Percentiles rank a stretch among this genome's conserved stretches.
Evolutionary conservation across 2,888 invertebrate species (phyloP).

Genomic region (Brachynemurus nebulosus): DNA sequence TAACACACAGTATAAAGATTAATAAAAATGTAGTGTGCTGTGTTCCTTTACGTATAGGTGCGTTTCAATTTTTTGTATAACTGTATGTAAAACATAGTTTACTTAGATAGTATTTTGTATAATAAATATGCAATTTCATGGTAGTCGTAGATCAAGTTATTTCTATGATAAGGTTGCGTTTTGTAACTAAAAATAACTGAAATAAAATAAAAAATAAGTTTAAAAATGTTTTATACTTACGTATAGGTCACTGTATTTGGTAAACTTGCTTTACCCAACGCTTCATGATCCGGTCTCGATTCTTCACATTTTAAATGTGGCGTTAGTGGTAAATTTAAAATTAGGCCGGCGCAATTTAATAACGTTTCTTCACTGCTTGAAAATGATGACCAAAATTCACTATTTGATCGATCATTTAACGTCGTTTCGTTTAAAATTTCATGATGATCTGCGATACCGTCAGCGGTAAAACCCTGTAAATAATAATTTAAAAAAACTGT

Average conservation of each 20-base stretch:
- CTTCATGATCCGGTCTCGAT: slow-evolving; percentile 29
- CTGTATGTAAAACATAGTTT: too few species aligned
- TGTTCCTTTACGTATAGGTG: too few species aligned
- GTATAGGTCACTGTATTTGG: slow-evolving; percentile 53
- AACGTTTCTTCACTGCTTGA: slow-evolving; percentile 67
- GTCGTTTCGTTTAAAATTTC: slow-evolving; percentile 49
- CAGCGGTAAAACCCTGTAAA: slow-evolving; percentile 39
- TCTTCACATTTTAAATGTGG: slow-evolving; percentile 43
- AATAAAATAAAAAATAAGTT: too few species aligned
- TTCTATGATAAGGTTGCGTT: too few species aligned
- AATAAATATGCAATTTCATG: too few species aligned
- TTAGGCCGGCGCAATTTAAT: slow-evolving; percentile 56
- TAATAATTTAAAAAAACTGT: slow-evolving; percentile 3
- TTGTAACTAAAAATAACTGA: too few species aligned
- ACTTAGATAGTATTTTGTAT: too few species aligned
- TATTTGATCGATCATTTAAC: slow-evolving; percentile 55
- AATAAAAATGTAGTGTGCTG: too few species aligned
- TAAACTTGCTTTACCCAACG: slow-evolving; percentile 37
- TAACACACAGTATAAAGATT: too few species aligned
- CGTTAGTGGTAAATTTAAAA: slow-evolving; percentile 54
- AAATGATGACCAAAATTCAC: slow-evolving; percentile 70
- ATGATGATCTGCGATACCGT: slow-evolving; percentile 50
- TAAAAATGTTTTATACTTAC: too few species aligned
- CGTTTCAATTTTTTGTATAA: too few species aligned
- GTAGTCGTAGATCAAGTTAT: too few species aligned